Base-by-base conservation (phyloP, 2,797 vertebrate species). In the Cynodonichthys magdalenae region DNA sequence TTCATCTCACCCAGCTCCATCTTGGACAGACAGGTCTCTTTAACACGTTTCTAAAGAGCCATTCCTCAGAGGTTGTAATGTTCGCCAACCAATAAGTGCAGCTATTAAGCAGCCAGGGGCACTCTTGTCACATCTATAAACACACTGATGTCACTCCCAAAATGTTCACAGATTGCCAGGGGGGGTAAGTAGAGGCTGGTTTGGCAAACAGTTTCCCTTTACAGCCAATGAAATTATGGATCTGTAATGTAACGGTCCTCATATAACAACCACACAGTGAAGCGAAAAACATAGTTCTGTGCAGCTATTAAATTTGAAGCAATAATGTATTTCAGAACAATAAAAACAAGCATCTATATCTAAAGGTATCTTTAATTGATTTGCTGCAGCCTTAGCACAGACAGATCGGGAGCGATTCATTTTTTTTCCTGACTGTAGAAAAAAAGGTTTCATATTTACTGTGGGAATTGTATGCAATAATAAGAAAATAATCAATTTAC, bases 51-150 rank as follows among this genome's bases (percentile, higher is more conserved):
- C 71, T 69, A 75, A 85, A 82, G 83, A 78, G 72, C 66, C 28
- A 58, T 79, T 85, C 74, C 61, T 71, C 55, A 55, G 67, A 82
- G 62, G 74, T 73, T 77, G 71, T 77, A 77, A 84, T 78, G 79
- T 72, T 65, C 69, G 18, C 65, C 69, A 76, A 67, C 67, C 66
- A 64, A 66, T 79, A 81, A 85, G 69, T 64, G 71, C 60, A 51
- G 75, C 81, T 50, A 69, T 88, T 80, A 89, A 68, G 67, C 20
- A 4, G 69, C 77, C 53, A 54, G 74, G 68, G 77, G 68, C 63
- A 47, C 68, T 66, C 46, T 55, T 63, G 63, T 71, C 64, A 77
- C 75, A 70, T 81, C 75, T 56, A 79, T 83, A 82, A 83, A 84
- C 74, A 76, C 63, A 53, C 20, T 51, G 68, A 79, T 71, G 73